phyloP scores from a whole-genome alignment of 1,140 invertebrate genomes.

The Eciton burchellii region DNA sequence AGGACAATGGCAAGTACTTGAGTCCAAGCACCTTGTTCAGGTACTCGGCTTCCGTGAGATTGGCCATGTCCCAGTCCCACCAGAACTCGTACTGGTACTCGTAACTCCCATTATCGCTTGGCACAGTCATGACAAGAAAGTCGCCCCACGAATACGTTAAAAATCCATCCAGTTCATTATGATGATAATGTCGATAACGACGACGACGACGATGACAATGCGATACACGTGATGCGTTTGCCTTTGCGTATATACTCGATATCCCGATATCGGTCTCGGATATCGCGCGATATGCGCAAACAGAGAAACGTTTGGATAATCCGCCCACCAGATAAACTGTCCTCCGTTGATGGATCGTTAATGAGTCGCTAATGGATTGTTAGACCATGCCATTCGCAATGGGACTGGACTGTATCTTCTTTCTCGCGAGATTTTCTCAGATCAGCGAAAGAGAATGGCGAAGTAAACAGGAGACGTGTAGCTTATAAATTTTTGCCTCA shows the following conservation, averaged over 20 bases:
- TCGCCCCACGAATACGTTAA: background rate
- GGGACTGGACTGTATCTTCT: background rate
- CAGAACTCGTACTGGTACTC: conserved; percentile 67
- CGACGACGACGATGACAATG: too few species aligned
- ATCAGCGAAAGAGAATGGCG: background rate
- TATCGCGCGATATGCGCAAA: conserved; percentile 55
- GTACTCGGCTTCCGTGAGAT: conserved; percentile 81
- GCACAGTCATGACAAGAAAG: conserved; percentile 38
- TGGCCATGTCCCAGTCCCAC: conserved; percentile 65
- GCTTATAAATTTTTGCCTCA: background rate
- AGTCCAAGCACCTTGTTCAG: conserved; percentile 81
- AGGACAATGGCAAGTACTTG: conserved; percentile 82
- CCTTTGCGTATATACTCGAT: conserved; percentile 21
- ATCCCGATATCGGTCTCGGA: conserved; percentile 13
- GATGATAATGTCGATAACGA: background rate
- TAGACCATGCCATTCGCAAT: background rate
- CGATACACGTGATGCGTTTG: background rate
- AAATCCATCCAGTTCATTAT: background rate
- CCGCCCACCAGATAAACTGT: conserved; percentile 28
- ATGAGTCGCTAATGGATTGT: conserved; percentile 22
- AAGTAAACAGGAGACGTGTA: background rate
- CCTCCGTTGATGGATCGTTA: background rate
- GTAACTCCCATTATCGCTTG: conserved; percentile 11
- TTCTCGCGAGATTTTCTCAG: background rate
- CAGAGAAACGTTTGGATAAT: conserved; percentile 50